Percentiles rank a stretch among this genome's conserved stretches.
phyloP scores from a whole-genome alignment of 64 coral and sea anemone genomes.

The Stylophora pistillata region DNA sequence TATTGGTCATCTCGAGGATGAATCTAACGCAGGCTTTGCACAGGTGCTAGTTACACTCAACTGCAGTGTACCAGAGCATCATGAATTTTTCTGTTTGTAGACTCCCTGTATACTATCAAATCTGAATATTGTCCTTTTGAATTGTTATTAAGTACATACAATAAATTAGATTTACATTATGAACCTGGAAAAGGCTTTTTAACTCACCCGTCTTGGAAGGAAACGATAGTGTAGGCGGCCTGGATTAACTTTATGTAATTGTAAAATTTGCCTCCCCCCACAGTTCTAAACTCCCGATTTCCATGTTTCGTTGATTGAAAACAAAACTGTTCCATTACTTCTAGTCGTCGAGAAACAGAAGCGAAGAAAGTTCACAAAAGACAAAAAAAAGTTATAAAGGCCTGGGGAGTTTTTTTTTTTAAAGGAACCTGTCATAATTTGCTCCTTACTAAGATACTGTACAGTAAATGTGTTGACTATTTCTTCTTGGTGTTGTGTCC shows the following conservation, averaged over 20 bases:
- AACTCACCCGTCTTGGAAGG: slow-evolving; percentile 75
- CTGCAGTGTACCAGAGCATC: background rate
- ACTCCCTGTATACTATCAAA: slow-evolving; percentile 48
- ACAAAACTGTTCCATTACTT: slow-evolving; percentile 50
- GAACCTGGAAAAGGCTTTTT: slow-evolving; percentile 93
- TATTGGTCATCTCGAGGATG: slow-evolving; percentile 4
- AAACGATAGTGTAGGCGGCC: slow-evolving; percentile 77
- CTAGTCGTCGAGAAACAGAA: slow-evolving; percentile 17
- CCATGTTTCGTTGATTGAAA: slow-evolving; percentile 63
- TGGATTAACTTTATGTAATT: slow-evolving; percentile 70
- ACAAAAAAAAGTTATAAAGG: slow-evolving; percentile 8
- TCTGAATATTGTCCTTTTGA: slow-evolving; percentile 81
- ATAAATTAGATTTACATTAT: slow-evolving; percentile 99
- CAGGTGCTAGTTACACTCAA: background rate
- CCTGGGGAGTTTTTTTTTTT: slow-evolving; percentile 42
- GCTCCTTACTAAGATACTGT: slow-evolving; percentile 11
- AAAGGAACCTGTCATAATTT: slow-evolving; percentile 38
- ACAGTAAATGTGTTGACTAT: slow-evolving; percentile 13
- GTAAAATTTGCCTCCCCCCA: slow-evolving; percentile 64
- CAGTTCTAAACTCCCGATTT: slow-evolving; percentile 58
- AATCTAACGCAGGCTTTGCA: background rate
- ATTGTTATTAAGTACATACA: slow-evolving; percentile 99
- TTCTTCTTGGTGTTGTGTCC: slow-evolving; percentile 12
- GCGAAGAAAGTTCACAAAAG: background rate
- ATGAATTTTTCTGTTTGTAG: slow-evolving; percentile 26